Percentiles rank a stretch among this genome's conserved stretches.
These are phyloP conservation scores for Lepidochitona cinerea DNA, from an alignment of 2,888 invertebrate genomes.

Conservation along the genomic window DNA sequence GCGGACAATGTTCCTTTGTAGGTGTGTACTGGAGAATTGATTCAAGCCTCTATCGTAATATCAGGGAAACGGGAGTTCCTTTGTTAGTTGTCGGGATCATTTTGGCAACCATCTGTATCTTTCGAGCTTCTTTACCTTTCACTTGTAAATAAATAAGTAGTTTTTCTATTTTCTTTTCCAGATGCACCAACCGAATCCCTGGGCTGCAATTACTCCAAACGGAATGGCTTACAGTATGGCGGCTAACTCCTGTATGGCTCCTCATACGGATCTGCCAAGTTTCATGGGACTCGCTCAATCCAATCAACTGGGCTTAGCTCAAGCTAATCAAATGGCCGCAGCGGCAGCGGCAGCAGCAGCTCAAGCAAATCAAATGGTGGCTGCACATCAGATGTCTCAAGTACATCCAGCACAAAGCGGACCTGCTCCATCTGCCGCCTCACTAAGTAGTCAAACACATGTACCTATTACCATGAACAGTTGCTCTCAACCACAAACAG, in stretches of 20 bases:
- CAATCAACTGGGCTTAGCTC: constrained; percentile 35
- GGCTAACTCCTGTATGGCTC: constrained; percentile 55
- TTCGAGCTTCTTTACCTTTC: no score
- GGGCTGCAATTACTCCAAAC: constrained; percentile 45
- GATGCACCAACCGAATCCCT: constrained; percentile 47
- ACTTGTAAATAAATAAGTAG: no score
- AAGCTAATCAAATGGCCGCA: constrained; percentile 6
- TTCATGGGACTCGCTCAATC: constrained; percentile 61
- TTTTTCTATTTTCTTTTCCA: constrained; percentile 27
- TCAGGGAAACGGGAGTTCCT: no score
- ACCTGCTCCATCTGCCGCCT: not conserved
- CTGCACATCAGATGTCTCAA: not conserved
- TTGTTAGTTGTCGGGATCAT: no score
- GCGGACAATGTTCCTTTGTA: no score
- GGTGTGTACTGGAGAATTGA: no score
- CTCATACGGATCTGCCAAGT: constrained; percentile 55
- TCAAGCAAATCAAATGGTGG: constrained; percentile 2
- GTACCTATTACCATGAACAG: not conserved
- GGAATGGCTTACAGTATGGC: constrained; percentile 17
- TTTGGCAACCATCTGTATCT: no score
- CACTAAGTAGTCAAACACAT: not conserved
- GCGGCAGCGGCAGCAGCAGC: constrained; percentile 14
- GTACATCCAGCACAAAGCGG: not conserved
- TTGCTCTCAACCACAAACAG: constrained; percentile 24
- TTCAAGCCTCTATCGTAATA: no score